A percentile compares a stretch with the other conserved stretches of the same genome.
These are phyloP conservation scores for Caenorhabditis tropicalis DNA, from an alignment of 1,140 invertebrate genomes.

Conservation along the genomic window DNA sequence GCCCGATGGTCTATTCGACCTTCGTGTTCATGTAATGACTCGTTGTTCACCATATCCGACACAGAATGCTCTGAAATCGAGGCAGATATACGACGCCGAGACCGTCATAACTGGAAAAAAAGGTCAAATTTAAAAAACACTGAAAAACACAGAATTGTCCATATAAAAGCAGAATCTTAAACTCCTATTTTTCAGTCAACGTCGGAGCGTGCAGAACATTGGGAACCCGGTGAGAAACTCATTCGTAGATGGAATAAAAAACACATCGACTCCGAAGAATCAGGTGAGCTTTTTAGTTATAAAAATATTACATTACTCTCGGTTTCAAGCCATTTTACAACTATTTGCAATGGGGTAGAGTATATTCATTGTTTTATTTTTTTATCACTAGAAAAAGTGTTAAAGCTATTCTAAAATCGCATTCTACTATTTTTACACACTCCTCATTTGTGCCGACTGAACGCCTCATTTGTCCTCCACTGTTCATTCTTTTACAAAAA, in stretches of 20 bases:
- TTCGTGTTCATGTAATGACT: constrained; percentile 32
- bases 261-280: constrained; percentile 5
- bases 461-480: constrained; percentile 19
- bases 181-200: not conserved
- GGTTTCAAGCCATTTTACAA: too few species aligned
- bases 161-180: not conserved
- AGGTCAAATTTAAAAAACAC: not conserved
- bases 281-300: not conserved
- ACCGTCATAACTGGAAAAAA: constrained; percentile 1
- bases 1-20: not conserved
- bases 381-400: too few species aligned
- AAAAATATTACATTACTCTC: not conserved
- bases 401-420: too few species aligned
- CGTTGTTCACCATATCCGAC: constrained; percentile 16
- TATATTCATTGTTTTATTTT: too few species aligned
- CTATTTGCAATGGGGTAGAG: too few species aligned
- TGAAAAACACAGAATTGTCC: not conserved
- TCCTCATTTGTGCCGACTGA: not conserved
- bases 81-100: not conserved
- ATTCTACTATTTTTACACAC: not conserved
- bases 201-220: constrained; percentile 12
- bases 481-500: constrained; percentile 2
- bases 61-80: constrained; percentile 29
- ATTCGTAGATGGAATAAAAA: constrained; percentile 17
- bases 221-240: not conserved